Evolutionary conservation across 1,140 invertebrate genomes (phyloP).

Genomic region (Formica selysi): DNA sequence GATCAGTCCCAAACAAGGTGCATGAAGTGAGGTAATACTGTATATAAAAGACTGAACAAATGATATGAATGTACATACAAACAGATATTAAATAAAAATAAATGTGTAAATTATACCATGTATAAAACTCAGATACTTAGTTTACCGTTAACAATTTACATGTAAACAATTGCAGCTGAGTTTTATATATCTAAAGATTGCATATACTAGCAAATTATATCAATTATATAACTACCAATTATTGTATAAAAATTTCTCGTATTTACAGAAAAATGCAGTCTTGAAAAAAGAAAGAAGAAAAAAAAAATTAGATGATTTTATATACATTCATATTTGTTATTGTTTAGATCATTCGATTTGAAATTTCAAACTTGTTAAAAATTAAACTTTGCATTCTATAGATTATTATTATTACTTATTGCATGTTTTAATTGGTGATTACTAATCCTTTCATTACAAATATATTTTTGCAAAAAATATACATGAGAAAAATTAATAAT

Average conservation of each 20-base stretch:
- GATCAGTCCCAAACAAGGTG: too few species aligned
- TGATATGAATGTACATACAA: constrained; percentile 36
- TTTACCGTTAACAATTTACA: constrained; percentile 12
- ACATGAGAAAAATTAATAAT: neutral
- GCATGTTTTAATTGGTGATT: too few species aligned
- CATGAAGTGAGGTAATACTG: too few species aligned
- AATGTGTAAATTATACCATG: neutral
- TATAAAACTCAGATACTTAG: neutral
- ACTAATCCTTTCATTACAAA: neutral
- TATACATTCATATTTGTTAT: constrained; percentile 3
- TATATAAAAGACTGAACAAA: constrained; percentile 39
- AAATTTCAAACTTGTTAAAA: constrained; percentile 19
- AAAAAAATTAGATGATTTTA: neutral
- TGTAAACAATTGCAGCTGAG: constrained; percentile 10
- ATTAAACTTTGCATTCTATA: neutral
- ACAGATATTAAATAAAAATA: constrained; percentile 29
- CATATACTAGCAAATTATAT: constrained; percentile 15
- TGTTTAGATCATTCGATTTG: neutral
- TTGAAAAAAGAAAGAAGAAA: too few species aligned
- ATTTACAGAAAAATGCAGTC: neutral
- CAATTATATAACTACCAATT: neutral
- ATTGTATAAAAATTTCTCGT: constrained; percentile 3
- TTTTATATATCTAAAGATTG: constrained; percentile 28
- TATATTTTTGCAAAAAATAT: neutral
- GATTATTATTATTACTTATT: constrained; percentile 4